These are phyloP conservation scores for Hydrolagus colliei DNA, from an alignment of 2,797 vertebrate species.

Conservation along the genomic window DNA sequence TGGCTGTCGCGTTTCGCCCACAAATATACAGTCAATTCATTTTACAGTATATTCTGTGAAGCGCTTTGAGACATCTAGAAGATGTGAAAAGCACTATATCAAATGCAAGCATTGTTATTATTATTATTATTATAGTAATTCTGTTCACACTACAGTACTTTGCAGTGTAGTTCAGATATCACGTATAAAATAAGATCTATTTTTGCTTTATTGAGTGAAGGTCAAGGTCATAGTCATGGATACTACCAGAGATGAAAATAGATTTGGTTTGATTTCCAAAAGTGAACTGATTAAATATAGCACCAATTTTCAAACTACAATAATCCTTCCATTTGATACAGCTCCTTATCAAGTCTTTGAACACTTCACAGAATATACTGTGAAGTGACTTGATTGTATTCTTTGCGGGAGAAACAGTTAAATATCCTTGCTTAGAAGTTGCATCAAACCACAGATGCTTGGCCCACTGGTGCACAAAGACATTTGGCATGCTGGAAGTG, in stretches of 20 bases:
- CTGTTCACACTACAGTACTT: not conserved
- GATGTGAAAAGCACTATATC: too few species aligned
- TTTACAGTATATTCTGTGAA: too few species aligned
- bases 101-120: too few species aligned
- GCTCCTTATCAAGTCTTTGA: too few species aligned
- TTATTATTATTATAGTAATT: too few species aligned
- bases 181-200: not conserved
- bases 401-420: not conserved
- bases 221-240: too few species aligned
- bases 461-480: not conserved
- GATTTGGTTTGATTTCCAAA: not conserved
- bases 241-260: not conserved
- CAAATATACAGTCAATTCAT: too few species aligned
- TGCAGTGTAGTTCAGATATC: not conserved
- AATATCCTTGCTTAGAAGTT: not conserved
- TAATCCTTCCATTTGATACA: not conserved
- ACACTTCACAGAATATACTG: too few species aligned
- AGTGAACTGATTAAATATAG: not conserved
- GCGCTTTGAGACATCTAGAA: too few species aligned
- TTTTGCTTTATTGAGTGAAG: not conserved
- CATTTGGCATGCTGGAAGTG: slow-evolving; percentile 10
- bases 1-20: too few species aligned
- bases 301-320: not conserved
- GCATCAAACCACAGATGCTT: not conserved
- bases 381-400: too few species aligned